Base-by-base conservation (phyloP, 2,888 invertebrate species). In the Lamellibrachia columna region DNA sequence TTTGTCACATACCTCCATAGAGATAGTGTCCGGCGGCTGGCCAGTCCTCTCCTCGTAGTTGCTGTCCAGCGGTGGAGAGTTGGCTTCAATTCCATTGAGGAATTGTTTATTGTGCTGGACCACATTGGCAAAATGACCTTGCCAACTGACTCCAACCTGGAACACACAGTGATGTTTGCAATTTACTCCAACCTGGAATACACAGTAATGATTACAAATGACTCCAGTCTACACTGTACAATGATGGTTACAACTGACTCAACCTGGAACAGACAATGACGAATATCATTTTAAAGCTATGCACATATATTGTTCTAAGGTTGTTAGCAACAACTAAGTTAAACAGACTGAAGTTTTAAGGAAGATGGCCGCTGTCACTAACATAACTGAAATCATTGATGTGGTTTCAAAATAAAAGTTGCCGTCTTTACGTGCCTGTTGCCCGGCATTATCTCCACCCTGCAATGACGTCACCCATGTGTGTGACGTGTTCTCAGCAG, bases 11-110 rank as follows among this genome's bases (percentile, higher is more conserved):
- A 75, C 75, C 75, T 92, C 92, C 92, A 90, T 90, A n/a, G 92
- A 92, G 53, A 90, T n/a, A 1, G 55, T 40, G 52, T 53, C 53
- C n/a, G 90, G 90, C n/a, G 92, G 92, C 90, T 92, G 92, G 3
- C 92, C 92, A 22, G 55, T 55, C 53, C 53, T 75, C 15, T 90
- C 92, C 90, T 92, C 92, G 40, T 92, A 92, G 22, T 22, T n/a
- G 3, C 1, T 22, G 75, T 75, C 75, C 75, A 75, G 75, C 75
- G 75, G 22, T 22, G 75, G 75, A 75, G 75, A 75, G 75, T 75
- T 75, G 75, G 75, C 15, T 15, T 15, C 75, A n/a, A 75, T 75
- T 4, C 75, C 75, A 4, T 22, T 75, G 6, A 75, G 75, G 22
- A 75, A 75, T 22, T 75, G 15, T 6, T 75, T 75, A n/a, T 11